Base-by-base conservation (phyloP, 2,797 vertebrate genomes). In the Amblyraja radiata region DNA sequence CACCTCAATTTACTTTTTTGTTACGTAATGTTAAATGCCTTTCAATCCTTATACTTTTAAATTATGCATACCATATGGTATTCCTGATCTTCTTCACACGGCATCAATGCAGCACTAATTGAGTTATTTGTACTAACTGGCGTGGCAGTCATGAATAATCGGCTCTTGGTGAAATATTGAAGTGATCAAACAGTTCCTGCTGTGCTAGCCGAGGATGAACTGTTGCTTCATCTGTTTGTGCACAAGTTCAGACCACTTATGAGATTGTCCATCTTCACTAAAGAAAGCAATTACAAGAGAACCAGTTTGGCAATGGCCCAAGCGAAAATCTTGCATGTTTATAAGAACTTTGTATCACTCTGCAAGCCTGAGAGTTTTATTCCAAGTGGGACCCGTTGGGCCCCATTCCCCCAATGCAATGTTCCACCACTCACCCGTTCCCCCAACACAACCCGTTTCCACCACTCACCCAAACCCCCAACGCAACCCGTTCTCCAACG, bases 21-120 rank as follows among this genome's bases (percentile, higher is more conserved):
- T 74, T 58, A 58, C 46, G 73, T 76, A 76, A 74, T 92, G 90
- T 71, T 74, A 74, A 74, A 76, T 25, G 90, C 23, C 23, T 74
- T 13, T 92, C 90, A 91, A 91, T 91, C 90, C 71, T 76, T 46
- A 58, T 92, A 92, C 71, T 76, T 92, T 74, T 74, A 92, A 74
- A 92, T 92, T 76, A 92, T 92, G 71, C 73, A 39, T 46, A 92
- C 90, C 71, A 76, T 76, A 76, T 92, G 71, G 90, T 39, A 76
- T 92, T 58, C 39, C 39, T 92, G 71, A 39, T 92, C 68, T 76
- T 92, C 90, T 39, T 92, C 90, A 92, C 39, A 58, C 25, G 54
- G 90, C 71, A 92, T 39, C 71, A 92, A 58, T 74, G 90, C 90
- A 58, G 90, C 54, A 92, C 90, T 92, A 92, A 92, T 92, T 92